A percentile compares a stretch with the other conserved stretches of the same genome.
Evolutionary conservation across 2,113 vertebrate genomes (phyloP).

Genomic region (Hystrix cristata): DNA sequence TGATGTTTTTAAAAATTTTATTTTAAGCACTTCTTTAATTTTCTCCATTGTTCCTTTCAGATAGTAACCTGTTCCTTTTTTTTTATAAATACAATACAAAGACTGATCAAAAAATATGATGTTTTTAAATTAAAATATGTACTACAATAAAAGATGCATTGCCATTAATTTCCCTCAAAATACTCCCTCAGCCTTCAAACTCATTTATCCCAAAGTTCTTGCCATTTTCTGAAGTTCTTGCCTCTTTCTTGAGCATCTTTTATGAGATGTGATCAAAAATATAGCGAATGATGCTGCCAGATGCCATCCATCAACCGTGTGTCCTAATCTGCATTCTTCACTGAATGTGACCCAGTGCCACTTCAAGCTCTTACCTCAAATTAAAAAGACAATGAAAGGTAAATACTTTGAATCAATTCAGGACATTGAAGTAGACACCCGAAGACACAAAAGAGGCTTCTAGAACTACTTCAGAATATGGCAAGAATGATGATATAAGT

Average conservation of each 20-base stretch:
- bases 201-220: neutral
- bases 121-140: neutral
- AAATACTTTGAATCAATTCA: neutral
- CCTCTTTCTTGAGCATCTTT: neutral
- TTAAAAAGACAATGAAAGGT: neutral
- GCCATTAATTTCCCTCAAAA: neutral
- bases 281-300: neutral
- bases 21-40: neutral
- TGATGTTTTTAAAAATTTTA: neutral
- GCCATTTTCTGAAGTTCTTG: neutral
- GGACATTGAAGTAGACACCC: neutral
- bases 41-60: neutral
- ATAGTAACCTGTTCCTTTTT: neutral
- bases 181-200: neutral
- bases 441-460: neutral
- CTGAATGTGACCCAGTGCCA: neutral
- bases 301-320: too few species aligned
- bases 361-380: neutral
- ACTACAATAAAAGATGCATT: neutral
- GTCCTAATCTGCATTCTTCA: neutral
- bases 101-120: neutral
- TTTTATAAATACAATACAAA: neutral
- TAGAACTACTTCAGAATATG: neutral
- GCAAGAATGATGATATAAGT: neutral
- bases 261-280: neutral